Percentiles rank a stretch among this genome's conserved stretches.
Conservation (phyloP, 1,140 invertebrate genomes). For the Megalopta genalis region DNA sequence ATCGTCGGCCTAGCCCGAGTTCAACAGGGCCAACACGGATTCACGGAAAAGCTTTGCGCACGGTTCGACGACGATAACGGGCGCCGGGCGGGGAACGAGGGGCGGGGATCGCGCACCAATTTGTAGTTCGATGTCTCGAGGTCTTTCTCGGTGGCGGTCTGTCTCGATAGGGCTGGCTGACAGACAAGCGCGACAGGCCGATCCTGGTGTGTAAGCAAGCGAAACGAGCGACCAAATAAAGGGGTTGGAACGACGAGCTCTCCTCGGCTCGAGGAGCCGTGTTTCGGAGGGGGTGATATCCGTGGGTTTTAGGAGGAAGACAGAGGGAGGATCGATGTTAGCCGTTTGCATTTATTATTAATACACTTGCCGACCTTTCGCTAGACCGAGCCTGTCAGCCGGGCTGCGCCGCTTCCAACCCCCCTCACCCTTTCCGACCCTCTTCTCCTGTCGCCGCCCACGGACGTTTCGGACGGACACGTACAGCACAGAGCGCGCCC, state of each 20-base stretch:
- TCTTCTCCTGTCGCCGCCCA: conserved; percentile 60
- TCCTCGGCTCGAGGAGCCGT: conserved; percentile 34
- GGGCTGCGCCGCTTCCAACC: conserved; percentile 35
- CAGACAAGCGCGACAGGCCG: conserved; percentile 52
- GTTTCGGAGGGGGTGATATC: conserved; percentile 14
- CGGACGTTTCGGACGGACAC: conserved; percentile 31
- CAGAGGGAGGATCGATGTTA: conserved; percentile 75
- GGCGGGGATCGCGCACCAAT: no score
- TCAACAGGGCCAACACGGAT: no score
- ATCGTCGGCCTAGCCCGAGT: conserved; percentile 49
- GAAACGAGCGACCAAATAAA: conserved; percentile 63
- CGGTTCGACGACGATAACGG: no score
- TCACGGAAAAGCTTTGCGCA: no score
- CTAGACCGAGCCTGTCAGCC: conserved; percentile 71
- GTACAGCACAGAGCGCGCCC: background rate
- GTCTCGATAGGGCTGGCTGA: conserved; percentile 24
- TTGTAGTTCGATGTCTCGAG: conserved; percentile 59
- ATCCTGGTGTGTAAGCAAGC: conserved; percentile 55
- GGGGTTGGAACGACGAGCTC: conserved; percentile 39
- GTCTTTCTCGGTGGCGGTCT: conserved; percentile 37
- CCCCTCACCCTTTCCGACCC: conserved; percentile 48
- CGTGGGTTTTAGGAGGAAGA: conserved; percentile 43
- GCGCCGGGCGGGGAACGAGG: no score
- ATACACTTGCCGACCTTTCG: conserved; percentile 74
- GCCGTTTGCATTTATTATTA: conserved; percentile 79